These are phyloP conservation scores for Acanthurus lineatus DNA, from an alignment of 2,797 vertebrate species.

Conservation along the genomic window DNA sequence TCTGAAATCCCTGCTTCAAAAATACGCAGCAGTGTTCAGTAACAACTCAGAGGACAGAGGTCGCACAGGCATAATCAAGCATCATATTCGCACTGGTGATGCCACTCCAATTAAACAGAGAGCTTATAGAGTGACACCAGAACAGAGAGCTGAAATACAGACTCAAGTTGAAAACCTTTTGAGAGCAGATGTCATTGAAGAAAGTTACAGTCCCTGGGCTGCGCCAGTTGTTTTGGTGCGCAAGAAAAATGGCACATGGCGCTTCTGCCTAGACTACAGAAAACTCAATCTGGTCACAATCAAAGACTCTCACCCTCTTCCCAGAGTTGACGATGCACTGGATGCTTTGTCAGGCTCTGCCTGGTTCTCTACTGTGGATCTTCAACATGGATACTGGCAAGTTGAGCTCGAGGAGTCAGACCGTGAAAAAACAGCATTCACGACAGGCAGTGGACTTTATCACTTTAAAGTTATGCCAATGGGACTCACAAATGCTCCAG, in stretches of 20 bases:
- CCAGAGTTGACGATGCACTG: neutral
- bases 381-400: slow-evolving; percentile 1
- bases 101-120: slow-evolving; percentile 12
- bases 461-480: neutral
- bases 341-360: no score
- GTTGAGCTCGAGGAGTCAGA: slow-evolving; percentile 1
- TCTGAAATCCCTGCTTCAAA: no score
- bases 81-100: no score
- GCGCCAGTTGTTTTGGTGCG: no score
- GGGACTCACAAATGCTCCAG: neutral
- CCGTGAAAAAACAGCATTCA: neutral
- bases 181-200: no score
- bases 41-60: no score
- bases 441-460: neutral
- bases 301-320: slow-evolving; percentile 34
- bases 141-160: no score
- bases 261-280: slow-evolving; percentile 34
- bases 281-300: slow-evolving; percentile 28
- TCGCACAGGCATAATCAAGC: no score
- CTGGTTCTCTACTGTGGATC: neutral
- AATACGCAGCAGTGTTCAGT: no score
- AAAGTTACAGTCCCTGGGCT: no score
- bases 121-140: no score
- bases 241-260: slow-evolving; percentile 35
- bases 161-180: no score